Percentiles rank a stretch among this genome's conserved stretches.
These are phyloP conservation scores for Podilymbus podiceps DNA, from an alignment of 2,113 vertebrate genomes.

Conservation along the genomic window DNA sequence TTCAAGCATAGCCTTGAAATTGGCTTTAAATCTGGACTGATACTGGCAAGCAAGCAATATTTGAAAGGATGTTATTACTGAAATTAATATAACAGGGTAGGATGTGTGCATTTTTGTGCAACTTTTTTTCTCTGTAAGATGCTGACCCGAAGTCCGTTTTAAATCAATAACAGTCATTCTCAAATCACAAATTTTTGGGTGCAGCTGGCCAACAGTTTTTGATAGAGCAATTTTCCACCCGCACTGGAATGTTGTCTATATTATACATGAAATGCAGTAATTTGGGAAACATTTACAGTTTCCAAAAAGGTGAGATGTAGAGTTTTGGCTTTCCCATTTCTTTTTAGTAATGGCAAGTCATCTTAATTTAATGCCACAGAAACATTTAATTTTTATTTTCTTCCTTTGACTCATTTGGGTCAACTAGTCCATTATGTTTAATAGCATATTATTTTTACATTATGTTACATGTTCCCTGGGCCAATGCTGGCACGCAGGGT, in stretches of 20 bases:
- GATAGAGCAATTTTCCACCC: neutral
- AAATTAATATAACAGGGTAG: neutral
- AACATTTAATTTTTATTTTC: conserved; percentile 36
- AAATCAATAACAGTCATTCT: neutral
- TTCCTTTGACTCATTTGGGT: conserved; percentile 59
- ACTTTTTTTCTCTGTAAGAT: neutral
- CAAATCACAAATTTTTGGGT: neutral
- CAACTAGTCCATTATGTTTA: conserved; percentile 37
- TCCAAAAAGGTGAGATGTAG: conserved; percentile 11
- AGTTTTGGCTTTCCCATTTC: neutral
- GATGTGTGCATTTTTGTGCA: neutral
- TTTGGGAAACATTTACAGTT: conserved; percentile 2
- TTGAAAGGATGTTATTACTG: neutral
- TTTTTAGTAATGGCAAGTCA: neutral
- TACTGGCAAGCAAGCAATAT: neutral
- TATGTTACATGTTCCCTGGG: conserved; percentile 19
- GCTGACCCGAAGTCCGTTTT: neutral
- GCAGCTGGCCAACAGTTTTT: neutral
- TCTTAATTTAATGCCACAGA: conserved; percentile 3
- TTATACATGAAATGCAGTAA: neutral
- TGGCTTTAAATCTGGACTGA: neutral
- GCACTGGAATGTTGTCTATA: neutral
- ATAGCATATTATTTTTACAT: conserved; percentile 60
- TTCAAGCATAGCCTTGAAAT: neutral
- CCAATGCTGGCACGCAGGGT: neutral